Evolutionary conservation across 2,888 invertebrate species (phyloP).

Genomic region (Drosophila parthenogenetica): DNA sequence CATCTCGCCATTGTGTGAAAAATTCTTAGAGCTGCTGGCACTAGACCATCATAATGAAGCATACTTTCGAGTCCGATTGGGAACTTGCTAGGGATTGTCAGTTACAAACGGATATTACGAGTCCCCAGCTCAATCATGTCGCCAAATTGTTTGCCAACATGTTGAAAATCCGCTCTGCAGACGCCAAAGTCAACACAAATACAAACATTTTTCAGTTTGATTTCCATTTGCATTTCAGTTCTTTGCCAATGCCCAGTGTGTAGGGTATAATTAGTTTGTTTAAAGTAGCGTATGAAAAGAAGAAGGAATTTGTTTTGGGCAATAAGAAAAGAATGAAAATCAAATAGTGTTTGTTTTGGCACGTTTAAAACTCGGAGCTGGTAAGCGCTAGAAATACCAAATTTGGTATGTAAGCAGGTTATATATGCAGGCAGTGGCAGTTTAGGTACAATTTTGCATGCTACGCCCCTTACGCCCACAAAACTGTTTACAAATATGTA

Average conservation of each 20-base stretch:
- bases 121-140: constrained; percentile 53
- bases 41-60: constrained; percentile 32
- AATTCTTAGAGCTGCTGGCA: constrained; percentile 27
- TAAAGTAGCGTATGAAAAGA: too few relatives aligned
- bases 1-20: constrained; percentile 32
- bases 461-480: neutral
- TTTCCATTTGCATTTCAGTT: constrained; percentile 53
- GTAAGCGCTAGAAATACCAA: neutral
- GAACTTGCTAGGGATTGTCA: constrained; percentile 8
- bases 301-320: too few relatives aligned
- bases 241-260: neutral
- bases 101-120: constrained; percentile 19
- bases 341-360: too few relatives aligned
- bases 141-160: constrained; percentile 66
- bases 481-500: neutral
- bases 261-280: neutral
- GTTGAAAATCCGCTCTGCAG: constrained; percentile 67
- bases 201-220: constrained; percentile 49
- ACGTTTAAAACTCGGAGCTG: neutral
- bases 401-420: neutral
- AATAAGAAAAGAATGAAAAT: too few relatives aligned
- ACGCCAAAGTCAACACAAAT: constrained; percentile 58
- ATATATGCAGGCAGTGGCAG: neutral
- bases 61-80: neutral
- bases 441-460: neutral